Percentiles rank a stretch among this genome's conserved stretches.
phyloP scores from a whole-genome alignment of 2,888 invertebrate species.

The Leuctra nigra region DNA sequence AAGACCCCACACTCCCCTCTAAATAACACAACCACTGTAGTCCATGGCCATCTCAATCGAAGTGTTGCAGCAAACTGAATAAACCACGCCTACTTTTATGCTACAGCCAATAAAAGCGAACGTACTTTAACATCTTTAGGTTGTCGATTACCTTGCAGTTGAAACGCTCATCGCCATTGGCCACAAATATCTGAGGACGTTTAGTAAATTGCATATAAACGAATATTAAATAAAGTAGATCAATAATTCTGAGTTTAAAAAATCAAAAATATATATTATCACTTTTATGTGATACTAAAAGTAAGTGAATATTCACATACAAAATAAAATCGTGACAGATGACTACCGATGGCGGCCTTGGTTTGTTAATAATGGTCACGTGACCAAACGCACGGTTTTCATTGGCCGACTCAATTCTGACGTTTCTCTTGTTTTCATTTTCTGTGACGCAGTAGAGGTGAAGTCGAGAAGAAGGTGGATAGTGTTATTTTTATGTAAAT shows the following conservation, averaged over 20 bases:
- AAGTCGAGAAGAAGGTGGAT: not conserved
- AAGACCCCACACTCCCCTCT: conserved; percentile 21
- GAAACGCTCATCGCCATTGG: no score
- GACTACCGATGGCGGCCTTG: not conserved
- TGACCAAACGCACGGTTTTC: conserved; percentile 12
- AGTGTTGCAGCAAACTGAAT: conserved; percentile 1
- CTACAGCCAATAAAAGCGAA: conserved; percentile 16
- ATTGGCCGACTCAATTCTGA: conserved; percentile 22
- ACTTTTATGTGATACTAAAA: not conserved
- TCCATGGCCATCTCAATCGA: conserved; percentile 13
- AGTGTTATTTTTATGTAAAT: conserved; percentile 21
- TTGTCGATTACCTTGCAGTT: no score
- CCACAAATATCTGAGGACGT: no score
- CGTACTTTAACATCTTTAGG: no score
- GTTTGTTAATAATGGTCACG: conserved; percentile 21
- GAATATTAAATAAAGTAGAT: no score
- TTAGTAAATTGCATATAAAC: no score
- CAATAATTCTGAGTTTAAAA: no score
- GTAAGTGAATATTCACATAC: not conserved
- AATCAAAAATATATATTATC: not conserved
- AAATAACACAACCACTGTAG: conserved; percentile 1
- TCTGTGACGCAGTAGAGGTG: conserved; percentile 20
- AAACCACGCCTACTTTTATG: conserved; percentile 24
- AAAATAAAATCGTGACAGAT: not conserved
- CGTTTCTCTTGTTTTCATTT: conserved; percentile 11